These are phyloP conservation scores for Callipepla squamata DNA, from an alignment of 2,113 vertebrate species.

Conservation along the genomic window DNA sequence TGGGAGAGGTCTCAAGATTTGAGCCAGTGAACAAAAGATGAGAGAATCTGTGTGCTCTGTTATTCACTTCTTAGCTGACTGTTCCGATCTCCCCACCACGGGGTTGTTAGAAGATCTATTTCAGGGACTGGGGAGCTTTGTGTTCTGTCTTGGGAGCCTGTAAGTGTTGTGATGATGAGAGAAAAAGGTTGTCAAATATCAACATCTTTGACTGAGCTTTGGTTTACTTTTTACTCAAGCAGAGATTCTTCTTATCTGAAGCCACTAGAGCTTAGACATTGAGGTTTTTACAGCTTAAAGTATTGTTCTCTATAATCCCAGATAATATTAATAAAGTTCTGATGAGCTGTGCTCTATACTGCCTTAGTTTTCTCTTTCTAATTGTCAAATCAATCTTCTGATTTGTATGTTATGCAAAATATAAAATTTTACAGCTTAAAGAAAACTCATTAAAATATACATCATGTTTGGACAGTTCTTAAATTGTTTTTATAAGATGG, in stretches of 20 bases:
- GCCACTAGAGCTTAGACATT: not conserved
- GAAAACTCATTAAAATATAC: not conserved
- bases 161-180: not conserved
- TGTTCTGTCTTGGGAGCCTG: not conserved
- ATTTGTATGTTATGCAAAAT: not conserved
- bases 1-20: not conserved
- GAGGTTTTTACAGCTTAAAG: not conserved
- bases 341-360: not conserved
- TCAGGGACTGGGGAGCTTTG: not conserved
- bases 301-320: constrained; percentile 32
- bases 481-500: not conserved
- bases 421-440: not conserved
- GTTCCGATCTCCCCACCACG: not conserved
- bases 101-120: not conserved
- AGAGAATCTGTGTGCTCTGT: not conserved
- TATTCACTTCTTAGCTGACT: not conserved
- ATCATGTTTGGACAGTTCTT: not conserved
- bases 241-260: not conserved
- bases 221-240: not conserved
- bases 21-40: not conserved
- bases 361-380: constrained; percentile 1
- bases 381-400: not conserved
- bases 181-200: not conserved
- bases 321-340: constrained; percentile 46
- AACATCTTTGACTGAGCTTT: not conserved